Evolutionary conservation across 2,113 vertebrate species (phyloP), one percentile per base, ranked within the genome.

Genomic region (Coptodon rendalli): DNA sequence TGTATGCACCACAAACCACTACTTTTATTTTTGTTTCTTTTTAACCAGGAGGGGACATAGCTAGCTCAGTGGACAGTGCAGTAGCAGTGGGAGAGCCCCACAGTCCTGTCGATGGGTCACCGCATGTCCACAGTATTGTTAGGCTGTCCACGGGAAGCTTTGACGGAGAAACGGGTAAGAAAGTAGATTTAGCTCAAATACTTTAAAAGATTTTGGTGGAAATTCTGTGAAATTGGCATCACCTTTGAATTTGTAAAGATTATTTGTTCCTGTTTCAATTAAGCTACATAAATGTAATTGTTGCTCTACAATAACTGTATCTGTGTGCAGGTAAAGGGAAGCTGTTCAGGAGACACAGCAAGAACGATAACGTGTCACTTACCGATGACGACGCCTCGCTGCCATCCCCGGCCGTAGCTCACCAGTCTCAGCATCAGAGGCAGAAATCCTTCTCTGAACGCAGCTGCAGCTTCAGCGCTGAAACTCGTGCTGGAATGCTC

Each of bases 391-490:
- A 89, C 2, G 19, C 89, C 57, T 80, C 92, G 13, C 95, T 95
- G 43, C 27, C 86, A 2, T 13, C 87, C 1, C 94, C 82, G 34
- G 97, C 97, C 4, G 96, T 86, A 79, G 90, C 91, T 71, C 95
- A 96, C 57, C 97, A 95, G 94, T 1, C 96, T 17, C 97, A 97
- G 50, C 97, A 97, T 88, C 99, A 97, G 95, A 90, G 97, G 14
- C 97, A 97, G 88, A 99, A 98, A 83, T 84, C 97, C 82, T 99
- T 98, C 83, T 82, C 97, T 4, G 98, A 98, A 86, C 97, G 98
- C 91, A 99, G 97, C 92, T 98, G 98, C 87, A 99, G 98, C 93
- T 99, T 99, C 90, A 99, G 97, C 40, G 97, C 96, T 36, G 98
- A 98, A 93, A 98, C 96, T 61, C 97, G 97, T 59, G 97, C 98